Evolutionary conservation across 2,888 invertebrate species (phyloP).

Genomic region (Eupithecia pulchellata): DNA sequence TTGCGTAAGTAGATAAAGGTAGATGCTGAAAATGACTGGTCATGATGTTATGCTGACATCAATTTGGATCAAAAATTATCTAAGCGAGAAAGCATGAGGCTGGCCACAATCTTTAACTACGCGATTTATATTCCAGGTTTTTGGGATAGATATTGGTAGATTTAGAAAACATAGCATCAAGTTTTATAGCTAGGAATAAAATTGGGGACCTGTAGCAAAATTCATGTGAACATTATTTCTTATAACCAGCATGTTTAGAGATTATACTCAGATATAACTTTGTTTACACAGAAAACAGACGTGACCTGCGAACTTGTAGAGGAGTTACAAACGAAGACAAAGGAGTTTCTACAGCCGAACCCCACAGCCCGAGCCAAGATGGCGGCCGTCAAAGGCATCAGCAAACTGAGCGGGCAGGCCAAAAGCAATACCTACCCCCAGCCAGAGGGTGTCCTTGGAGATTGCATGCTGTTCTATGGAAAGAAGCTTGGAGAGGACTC

Average conservation of each 20-base stretch:
- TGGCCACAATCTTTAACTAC: background rate
- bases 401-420: slow-evolving; percentile 98
- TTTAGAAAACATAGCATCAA: background rate
- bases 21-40: background rate
- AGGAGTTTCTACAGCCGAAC: slow-evolving; percentile 99
- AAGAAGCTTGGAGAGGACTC: slow-evolving; percentile 98
- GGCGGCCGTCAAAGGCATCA: slow-evolving; percentile 97
- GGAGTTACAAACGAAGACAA: slow-evolving; percentile 97
- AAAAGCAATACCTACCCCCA: slow-evolving; percentile 99
- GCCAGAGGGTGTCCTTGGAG: slow-evolving; percentile 98
- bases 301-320: slow-evolving; percentile 98
- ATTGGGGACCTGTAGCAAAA: background rate
- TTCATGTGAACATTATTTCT: too few species aligned
- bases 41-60: background rate
- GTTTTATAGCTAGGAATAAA: background rate
- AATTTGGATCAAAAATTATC: background rate
- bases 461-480: slow-evolving; percentile 98
- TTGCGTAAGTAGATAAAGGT: background rate
- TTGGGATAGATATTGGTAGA: background rate
- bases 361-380: slow-evolving; percentile 97
- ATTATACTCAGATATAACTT: background rate
- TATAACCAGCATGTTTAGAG: background rate
- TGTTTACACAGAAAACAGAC: slow-evolving; percentile 95
- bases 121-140: background rate
- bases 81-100: background rate